Evolutionary conservation across 2,797 vertebrate species (phyloP).

Genomic region (Pyrocephalus nanus): DNA sequence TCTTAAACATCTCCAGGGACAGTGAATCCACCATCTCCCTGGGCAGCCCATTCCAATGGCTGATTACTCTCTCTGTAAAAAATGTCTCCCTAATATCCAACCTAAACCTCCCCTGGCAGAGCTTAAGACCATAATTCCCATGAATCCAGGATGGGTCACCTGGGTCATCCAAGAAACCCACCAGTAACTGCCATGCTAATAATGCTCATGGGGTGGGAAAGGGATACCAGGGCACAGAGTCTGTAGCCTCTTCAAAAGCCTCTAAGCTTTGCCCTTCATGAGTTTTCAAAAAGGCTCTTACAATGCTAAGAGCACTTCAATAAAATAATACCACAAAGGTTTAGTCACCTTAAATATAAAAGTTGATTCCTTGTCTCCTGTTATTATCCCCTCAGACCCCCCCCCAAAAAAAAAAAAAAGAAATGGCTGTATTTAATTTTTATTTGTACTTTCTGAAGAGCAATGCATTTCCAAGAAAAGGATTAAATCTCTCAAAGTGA

Average conservation of each 20-base stretch:
- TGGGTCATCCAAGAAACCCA: neutral
- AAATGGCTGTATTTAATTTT: conserved; percentile 49
- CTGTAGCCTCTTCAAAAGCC: neutral
- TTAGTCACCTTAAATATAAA: neutral
- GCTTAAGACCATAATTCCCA: too few species aligned
- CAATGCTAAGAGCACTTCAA: neutral
- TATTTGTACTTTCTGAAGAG: conserved; percentile 52
- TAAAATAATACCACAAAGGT: neutral
- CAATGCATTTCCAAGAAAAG: conserved; percentile 42
- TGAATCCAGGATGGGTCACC: neutral
- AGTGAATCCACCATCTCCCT: too few species aligned
- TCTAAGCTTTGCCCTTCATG: neutral
- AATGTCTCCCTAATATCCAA: too few species aligned
- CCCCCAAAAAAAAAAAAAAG: fast-evolving
- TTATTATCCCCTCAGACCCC: neutral
- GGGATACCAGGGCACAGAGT: fast-evolving
- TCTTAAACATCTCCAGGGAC: too few species aligned
- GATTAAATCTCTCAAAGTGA: conserved; percentile 55
- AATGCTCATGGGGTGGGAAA: too few species aligned
- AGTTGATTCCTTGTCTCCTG: neutral
- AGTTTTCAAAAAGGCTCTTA: neutral
- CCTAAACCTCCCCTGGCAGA: too few species aligned
- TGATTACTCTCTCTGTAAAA: too few species aligned
- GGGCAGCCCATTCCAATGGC: too few species aligned
- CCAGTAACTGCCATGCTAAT: fast-evolving